Evolutionary conservation across 1,140 invertebrate species (phyloP).

Genomic region (Akabosia matsudoensis): DNA sequence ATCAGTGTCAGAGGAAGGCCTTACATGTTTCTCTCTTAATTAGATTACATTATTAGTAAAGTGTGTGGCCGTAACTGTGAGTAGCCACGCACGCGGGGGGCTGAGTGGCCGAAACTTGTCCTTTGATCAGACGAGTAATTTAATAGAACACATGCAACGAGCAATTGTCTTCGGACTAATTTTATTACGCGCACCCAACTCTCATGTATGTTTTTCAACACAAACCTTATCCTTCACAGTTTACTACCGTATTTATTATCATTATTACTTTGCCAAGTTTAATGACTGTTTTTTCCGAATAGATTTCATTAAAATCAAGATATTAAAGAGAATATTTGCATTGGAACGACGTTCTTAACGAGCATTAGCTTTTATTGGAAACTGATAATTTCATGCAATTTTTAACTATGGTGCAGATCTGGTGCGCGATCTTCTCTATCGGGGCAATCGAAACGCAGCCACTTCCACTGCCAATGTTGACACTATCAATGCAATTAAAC

Average conservation of each 20-base stretch:
- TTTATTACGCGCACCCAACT: no score
- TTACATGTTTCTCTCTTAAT: conserved; percentile 3
- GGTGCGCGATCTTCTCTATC: background rate
- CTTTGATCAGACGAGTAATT: background rate
- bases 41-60: background rate
- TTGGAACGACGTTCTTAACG: background rate
- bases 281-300: no score
- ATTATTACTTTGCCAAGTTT: no score
- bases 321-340: no score
- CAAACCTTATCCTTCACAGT: no score
- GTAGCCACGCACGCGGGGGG: background rate
- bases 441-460: conserved; percentile 3
- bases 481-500: background rate
- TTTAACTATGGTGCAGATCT: background rate
- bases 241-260: no score
- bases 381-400: background rate
- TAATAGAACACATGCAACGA: no score
- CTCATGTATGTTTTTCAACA: no score
- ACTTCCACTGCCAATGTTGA: background rate
- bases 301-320: no score
- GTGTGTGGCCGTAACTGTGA: background rate
- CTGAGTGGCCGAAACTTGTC: background rate
- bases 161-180: no score
- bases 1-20: conserved; percentile 8
- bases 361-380: no score